Evolutionary conservation across 2,888 invertebrate genomes (phyloP), one percentile per base, ranked within the genome.

Genomic region (Meloe dianella): DNA sequence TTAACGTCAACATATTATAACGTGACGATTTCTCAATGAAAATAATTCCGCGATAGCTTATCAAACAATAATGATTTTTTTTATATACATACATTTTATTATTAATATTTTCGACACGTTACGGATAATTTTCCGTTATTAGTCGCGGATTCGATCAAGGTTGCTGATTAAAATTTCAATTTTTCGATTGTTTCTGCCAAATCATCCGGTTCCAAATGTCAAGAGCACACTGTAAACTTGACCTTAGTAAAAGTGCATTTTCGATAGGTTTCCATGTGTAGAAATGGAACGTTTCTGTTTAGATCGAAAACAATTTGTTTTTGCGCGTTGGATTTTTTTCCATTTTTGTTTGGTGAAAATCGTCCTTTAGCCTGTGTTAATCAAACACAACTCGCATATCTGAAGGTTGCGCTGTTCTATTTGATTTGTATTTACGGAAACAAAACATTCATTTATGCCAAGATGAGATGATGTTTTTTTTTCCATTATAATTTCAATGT

Each of bases 181-280:
- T 47, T 47, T 47, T 41, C 17, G 20, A 10, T 10, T 8, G 20
- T 20, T 22, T 47, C 9, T 20, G 47, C 47, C 8, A 47, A 47
- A 47, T 47, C 47, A 47, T 20, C 47, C 47, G 20, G 20, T 1
- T 20, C 20, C 9, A 47, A 47, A 47, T 47, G 47, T 20, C 47
- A 47, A 47, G 47, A 47, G 5, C 20, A 47, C 4, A 47, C 4
- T 20, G 10, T 20, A 20, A 47, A 47, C 47, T 47, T 47, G 47
- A 47, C 47, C 47, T 47, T 10, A 47, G 47, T 47, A 47, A 47
- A 47, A 47, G 47, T 47, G 47, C 47, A 47, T 47, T 47, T 47
- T 17, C 38, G 17, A 17, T 41, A n/a, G 7, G 38, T 5, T 1
- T 3, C 10, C 0, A 0, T 20, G 20, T 35, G 14, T 8, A 10